Conservation (phyloP, 1,140 invertebrate genomes). For the Eupristina koningsbergeri region DNA sequence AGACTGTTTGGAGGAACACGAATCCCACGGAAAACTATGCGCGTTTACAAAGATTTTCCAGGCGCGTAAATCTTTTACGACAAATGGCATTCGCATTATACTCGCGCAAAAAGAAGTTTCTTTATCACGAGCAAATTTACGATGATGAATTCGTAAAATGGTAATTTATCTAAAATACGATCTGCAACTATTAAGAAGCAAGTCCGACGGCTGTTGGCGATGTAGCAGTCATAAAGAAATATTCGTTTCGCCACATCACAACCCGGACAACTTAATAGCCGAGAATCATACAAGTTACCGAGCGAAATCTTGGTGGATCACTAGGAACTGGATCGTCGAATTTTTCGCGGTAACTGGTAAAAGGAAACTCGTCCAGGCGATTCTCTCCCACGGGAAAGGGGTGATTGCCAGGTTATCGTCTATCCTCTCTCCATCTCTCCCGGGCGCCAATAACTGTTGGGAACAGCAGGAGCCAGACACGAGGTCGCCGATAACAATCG, state of each 20-base stretch:
- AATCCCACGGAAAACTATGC: background rate
- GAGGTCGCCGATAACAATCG: background rate
- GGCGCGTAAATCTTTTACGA: background rate
- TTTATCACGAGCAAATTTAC: background rate
- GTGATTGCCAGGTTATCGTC: no score
- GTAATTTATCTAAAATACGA: slow-evolving; percentile 11
- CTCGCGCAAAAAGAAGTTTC: background rate
- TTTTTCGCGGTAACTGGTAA: background rate
- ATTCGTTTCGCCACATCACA: background rate
- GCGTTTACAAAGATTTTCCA: background rate
- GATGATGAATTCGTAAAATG: slow-evolving; percentile 4
- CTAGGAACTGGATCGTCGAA: background rate
- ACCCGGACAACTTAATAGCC: background rate
- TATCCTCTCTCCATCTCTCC: background rate
- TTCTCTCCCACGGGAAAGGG: background rate
- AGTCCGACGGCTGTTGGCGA: background rate
- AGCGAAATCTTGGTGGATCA: background rate
- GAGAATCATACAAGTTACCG: background rate
- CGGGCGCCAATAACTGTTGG: background rate
- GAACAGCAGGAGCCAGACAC: no score
- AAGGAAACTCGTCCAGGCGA: background rate
- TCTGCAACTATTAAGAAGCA: background rate
- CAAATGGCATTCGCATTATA: background rate
- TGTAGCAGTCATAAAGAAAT: background rate
- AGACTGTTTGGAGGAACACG: background rate